phyloP scores from a whole-genome alignment of 2,113 vertebrate species.

The Pavo muticus region DNA sequence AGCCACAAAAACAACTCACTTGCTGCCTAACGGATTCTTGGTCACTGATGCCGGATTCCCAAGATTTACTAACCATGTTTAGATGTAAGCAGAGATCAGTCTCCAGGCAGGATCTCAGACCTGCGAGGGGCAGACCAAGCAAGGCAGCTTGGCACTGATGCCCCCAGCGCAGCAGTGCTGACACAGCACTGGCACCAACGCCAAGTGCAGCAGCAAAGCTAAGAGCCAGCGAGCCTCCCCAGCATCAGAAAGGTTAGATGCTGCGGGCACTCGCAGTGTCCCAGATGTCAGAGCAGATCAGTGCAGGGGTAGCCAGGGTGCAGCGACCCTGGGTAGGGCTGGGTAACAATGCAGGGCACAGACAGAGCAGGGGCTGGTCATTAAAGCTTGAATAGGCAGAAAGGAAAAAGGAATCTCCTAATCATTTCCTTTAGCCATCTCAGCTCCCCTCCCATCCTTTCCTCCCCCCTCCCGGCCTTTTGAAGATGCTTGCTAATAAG shows the following conservation, averaged over 20 bases:
- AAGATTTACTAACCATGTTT: background rate
- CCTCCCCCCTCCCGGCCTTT: conserved; percentile 29
- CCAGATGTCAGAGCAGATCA: background rate
- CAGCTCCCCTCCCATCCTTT: conserved; percentile 48
- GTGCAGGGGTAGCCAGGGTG: background rate
- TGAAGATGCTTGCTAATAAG: conserved; percentile 72
- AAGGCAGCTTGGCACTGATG: background rate
- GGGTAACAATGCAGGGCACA: conserved; percentile 53
- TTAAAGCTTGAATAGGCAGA: conserved; percentile 63
- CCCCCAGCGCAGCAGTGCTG: background rate
- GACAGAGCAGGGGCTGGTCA: conserved; percentile 39
- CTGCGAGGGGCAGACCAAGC: background rate
- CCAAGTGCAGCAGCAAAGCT: background rate
- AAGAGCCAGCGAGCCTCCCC: background rate
- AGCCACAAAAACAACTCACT: fast-evolving
- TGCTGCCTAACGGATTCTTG: background rate
- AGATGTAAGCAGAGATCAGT: background rate
- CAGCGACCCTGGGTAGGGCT: background rate
- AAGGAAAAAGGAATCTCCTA: conserved; percentile 70
- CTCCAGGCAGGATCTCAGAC: background rate
- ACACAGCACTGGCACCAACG: background rate
- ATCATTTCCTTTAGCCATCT: conserved; percentile 69
- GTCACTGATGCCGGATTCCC: background rate
- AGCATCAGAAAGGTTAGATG: background rate
- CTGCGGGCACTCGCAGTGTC: background rate